Evolutionary conservation across 2,888 invertebrate species (phyloP), one percentile per base, ranked within the genome.

Genomic region (Agonopterix arenella): DNA sequence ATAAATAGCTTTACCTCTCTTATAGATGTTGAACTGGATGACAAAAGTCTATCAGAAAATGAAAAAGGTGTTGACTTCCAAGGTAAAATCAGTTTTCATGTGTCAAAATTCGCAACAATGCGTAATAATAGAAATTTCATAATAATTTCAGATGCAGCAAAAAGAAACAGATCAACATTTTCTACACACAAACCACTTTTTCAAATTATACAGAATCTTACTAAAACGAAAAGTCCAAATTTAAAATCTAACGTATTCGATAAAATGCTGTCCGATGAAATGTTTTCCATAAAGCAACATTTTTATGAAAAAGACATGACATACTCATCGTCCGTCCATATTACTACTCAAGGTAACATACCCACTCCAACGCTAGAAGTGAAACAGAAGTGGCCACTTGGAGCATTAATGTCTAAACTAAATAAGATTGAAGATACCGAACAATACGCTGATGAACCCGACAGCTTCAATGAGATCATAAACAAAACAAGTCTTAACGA

Each of bases 251-350:
- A 83, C 51, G 55, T 72, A 2, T 78, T 80, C 46, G 80, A 81
- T 49, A 80, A 77, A 71, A 77, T 78, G 73, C 59, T 81, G 10
- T 76, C 76, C 3, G 74, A 85, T 46, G 80, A 84, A 63, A 79
- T 83, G 73, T 59, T 78, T 38, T 74, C 70, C n/a, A 71, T 78
- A 13, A 79, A 82, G 51, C 70, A 77, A 48, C 68, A 70, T 46
- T 66, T 76, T 42, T 66, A 74, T 45, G 70, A 72, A 52, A 74
- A 71, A 57, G 73, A 77, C 49, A 59, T 56, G 10, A 58, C 60
- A 8, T 53, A 63, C 28, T 54, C 52, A 37, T 49, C 69, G n/a
- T 53, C 62, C 37, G 48, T 66, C 8, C 61, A 66, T 40, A 63
- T 62, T 52, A 53, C 57, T 28, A 59, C 65, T 47, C 69, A 64